Percentiles rank a stretch among this genome's conserved stretches.
These are phyloP conservation scores for Pantala flavescens DNA, from an alignment of 1,140 invertebrate species.

Conservation along the genomic window DNA sequence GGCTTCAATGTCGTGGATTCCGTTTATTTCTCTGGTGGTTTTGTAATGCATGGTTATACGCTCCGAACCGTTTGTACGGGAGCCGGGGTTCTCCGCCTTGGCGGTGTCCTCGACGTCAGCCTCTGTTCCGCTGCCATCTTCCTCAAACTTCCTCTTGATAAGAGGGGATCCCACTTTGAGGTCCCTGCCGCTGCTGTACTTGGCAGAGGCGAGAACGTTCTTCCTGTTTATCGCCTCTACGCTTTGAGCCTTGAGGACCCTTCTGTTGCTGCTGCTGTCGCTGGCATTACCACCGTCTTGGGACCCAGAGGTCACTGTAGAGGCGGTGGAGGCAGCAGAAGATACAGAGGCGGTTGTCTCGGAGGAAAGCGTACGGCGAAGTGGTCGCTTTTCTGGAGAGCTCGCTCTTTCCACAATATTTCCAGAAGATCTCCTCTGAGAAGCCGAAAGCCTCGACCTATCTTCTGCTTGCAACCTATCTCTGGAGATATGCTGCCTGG, in stretches of 20 bases:
- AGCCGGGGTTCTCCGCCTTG: neutral
- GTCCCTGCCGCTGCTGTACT: slow-evolving; percentile 66
- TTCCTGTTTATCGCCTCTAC: slow-evolving; percentile 73
- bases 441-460: neutral
- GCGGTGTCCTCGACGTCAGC: slow-evolving; percentile 24
- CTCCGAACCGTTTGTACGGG: neutral
- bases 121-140: slow-evolving; percentile 27
- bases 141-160: slow-evolving; percentile 52
- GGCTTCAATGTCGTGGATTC: neutral
- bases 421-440: neutral
- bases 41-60: neutral
- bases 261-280: slow-evolving; percentile 28
- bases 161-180: slow-evolving; percentile 52
- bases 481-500: neutral
- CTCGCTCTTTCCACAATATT: neutral
- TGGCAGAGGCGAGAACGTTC: slow-evolving; percentile 76
- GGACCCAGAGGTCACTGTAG: slow-evolving; percentile 50
- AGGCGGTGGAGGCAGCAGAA: slow-evolving; percentile 43
- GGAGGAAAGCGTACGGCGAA: slow-evolving; percentile 45
- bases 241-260: slow-evolving; percentile 62
- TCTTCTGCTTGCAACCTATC: neutral
- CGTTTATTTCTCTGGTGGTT: neutral
- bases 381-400: slow-evolving; percentile 16
- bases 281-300: slow-evolving; percentile 33
- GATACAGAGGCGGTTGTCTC: slow-evolving; percentile 44